phyloP scores from a whole-genome alignment of 2,113 vertebrate species.

The Periophthalmus modestus region DNA sequence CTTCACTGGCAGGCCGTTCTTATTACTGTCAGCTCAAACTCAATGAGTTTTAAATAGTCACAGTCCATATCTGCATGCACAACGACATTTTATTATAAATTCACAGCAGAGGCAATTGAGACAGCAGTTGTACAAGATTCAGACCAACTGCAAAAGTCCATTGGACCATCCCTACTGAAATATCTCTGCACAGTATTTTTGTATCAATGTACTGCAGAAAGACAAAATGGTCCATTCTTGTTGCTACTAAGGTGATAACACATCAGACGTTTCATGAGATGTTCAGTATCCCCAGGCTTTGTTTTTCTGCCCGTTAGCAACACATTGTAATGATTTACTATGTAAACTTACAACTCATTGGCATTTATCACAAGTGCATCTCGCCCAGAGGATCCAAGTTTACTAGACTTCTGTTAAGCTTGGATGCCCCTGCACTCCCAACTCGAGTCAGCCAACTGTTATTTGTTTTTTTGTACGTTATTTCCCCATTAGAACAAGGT shows the following conservation, averaged over 20 bases:
- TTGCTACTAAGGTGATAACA: neutral
- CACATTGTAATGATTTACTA: no score
- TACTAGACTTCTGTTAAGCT: neutral
- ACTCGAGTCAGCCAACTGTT: neutral
- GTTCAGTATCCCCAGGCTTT: no score
- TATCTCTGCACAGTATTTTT: neutral
- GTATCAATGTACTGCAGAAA: neutral
- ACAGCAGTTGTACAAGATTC: conserved; percentile 14
- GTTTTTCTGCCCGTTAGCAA: no score
- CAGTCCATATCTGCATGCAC: conserved; percentile 28
- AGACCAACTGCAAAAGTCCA: neutral
- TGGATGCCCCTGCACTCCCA: neutral
- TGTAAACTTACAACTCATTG: neutral
- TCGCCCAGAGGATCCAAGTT: neutral
- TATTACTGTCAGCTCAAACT: neutral
- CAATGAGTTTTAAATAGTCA: neutral
- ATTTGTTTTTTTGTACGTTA: neutral
- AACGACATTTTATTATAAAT: conserved; percentile 42
- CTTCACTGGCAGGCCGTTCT: neutral
- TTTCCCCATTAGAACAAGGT: neutral
- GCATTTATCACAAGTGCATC: neutral
- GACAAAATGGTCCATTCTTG: neutral
- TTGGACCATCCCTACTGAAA: neutral
- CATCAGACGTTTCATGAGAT: neutral
- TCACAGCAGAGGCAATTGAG: conserved; percentile 39